Evolutionary conservation across 2,888 invertebrate species (phyloP).

Genomic region (Eupithecia dodoneata): DNA sequence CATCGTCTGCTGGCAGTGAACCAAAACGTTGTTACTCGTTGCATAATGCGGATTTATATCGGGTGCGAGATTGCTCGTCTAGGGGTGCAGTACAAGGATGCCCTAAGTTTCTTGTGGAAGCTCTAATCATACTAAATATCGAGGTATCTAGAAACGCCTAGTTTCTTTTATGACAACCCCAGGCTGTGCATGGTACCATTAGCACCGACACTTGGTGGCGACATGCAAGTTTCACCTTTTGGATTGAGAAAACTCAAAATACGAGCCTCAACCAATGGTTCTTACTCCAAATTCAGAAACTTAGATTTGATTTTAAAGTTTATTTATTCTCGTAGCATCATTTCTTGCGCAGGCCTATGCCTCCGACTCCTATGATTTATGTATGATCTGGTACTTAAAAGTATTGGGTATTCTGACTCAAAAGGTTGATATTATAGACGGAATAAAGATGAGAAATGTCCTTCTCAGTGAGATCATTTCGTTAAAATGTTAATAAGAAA

Average conservation of each 20-base stretch:
- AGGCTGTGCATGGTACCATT: too few species aligned
- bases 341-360: neutral
- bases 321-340: neutral
- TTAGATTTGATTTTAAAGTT: conserved; percentile 44
- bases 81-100: neutral
- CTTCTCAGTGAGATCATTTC: neutral
- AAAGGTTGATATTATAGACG: neutral
- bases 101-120: neutral
- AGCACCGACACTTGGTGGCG: conserved; percentile 65
- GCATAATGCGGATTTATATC: conserved; percentile 78
- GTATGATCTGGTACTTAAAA: too few species aligned
- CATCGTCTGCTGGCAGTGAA: conserved; percentile 74
- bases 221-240: conserved; percentile 55
- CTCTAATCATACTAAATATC: neutral
- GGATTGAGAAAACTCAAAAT: conserved; percentile 61
- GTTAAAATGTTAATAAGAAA: neutral
- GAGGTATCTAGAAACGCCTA: neutral
- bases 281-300: conserved; percentile 59
- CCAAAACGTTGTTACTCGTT: conserved; percentile 76
- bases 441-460: neutral
- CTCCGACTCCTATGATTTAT: neutral
- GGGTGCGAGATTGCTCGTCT: conserved; percentile 50
- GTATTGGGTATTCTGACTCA: too few species aligned
- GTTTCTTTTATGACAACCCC: neutral
- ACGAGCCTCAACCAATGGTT: conserved; percentile 55